Conservation (phyloP, 2,888 invertebrate species). For the Apamea sordens region DNA sequence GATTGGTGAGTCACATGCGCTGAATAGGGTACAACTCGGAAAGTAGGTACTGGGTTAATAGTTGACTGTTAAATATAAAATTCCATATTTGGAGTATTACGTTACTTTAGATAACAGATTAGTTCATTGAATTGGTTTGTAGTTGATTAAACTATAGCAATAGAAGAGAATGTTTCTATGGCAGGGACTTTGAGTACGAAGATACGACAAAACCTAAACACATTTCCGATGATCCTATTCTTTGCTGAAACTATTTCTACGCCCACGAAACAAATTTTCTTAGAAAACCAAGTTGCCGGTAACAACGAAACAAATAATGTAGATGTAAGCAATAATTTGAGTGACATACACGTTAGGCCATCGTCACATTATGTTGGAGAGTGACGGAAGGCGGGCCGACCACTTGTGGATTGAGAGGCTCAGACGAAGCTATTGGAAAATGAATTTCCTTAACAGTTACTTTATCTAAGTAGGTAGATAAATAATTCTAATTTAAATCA, state of each 20-base stretch:
- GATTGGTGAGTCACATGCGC: constrained; percentile 46
- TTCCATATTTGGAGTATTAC: not conserved
- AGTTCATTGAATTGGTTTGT: not conserved
- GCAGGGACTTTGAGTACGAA: not conserved
- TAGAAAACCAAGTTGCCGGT: not conserved
- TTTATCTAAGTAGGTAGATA: constrained; percentile 12
- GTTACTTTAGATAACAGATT: not conserved
- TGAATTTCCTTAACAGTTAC: constrained; percentile 67
- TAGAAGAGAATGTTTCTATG: not conserved
- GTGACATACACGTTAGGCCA: constrained; percentile 57
- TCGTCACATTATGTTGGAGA: constrained; percentile 69
- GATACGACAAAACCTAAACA: too few relatives aligned
- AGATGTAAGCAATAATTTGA: constrained; percentile 38
- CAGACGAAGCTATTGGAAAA: constrained; percentile 78
- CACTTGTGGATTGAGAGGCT: constrained; percentile 87
- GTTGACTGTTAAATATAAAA: not conserved
- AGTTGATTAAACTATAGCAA: not conserved
- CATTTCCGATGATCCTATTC: not conserved
- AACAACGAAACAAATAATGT: constrained; percentile 17
- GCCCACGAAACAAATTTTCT: not conserved
- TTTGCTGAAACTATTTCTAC: not conserved
- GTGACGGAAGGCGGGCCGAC: constrained; percentile 82
- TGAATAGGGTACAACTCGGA: constrained; percentile 12
- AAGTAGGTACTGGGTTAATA: constrained; percentile 16
- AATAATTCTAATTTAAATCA: not conserved